A percentile compares a stretch with the other conserved stretches of the same genome.
Conservation (phyloP, 2,797 vertebrate genomes). For the Liparis tanakae region DNA sequence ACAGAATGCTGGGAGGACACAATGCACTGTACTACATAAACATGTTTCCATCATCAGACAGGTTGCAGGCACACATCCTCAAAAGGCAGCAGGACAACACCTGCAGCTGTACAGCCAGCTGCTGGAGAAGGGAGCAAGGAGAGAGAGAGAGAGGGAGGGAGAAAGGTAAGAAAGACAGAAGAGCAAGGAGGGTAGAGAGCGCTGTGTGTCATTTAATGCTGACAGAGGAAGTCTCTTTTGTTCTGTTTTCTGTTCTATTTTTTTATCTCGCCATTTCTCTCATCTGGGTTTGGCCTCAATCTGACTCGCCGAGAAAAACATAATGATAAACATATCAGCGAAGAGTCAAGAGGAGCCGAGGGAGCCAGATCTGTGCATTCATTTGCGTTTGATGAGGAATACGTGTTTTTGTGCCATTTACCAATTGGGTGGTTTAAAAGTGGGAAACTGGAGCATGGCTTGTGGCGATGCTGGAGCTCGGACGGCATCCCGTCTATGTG, state of each 20-base stretch:
- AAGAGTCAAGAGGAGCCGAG: background rate
- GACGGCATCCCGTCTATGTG: too few relatives aligned
- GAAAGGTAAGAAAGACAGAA: background rate
- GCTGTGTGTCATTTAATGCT: constrained; percentile 26
- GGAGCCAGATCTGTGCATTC: background rate
- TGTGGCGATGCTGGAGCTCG: background rate
- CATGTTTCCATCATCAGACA: constrained; percentile 34
- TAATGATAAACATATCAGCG: constrained; percentile 3
- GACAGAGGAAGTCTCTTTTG: constrained; percentile 37
- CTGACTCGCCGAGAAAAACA: constrained; percentile 19
- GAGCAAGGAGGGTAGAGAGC: constrained; percentile 5
- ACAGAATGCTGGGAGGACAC: constrained; percentile 20
- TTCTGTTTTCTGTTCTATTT: constrained; percentile 27
- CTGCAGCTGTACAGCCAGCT: constrained; percentile 45
- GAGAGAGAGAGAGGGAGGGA: background rate
- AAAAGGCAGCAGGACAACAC: constrained; percentile 41
- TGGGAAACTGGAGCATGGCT: background rate
- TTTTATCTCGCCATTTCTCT: constrained; percentile 30
- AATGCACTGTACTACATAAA: constrained; percentile 4
- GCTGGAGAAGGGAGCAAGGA: constrained; percentile 4
- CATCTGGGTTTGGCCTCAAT: constrained; percentile 41
- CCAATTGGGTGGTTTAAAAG: background rate
- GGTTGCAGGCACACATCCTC: constrained; percentile 43
- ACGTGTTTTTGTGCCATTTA: background rate
- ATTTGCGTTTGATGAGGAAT: background rate